Evolutionary conservation across 2,113 vertebrate genomes (phyloP), one percentile per base, ranked within the genome.

Genomic region (Sardina pilchardus): DNA sequence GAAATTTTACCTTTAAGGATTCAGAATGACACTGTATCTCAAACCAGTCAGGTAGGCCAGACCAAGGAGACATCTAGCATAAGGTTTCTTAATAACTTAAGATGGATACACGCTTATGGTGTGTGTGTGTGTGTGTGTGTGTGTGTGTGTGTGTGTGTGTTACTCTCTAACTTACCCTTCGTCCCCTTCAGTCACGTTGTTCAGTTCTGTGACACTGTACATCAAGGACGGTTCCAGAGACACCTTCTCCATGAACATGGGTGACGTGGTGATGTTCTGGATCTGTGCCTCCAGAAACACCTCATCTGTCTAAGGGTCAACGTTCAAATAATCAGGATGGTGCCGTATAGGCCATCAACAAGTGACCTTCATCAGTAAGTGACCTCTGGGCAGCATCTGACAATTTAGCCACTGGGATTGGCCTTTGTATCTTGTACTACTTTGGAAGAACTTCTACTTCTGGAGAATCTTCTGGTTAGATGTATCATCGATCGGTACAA

Each of bases 231-330:
- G 98, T 78, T 99, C 98, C 86, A 99, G 90, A 36, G 98, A 99
- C 85, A 99, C 98, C 91, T 99, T 99, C 95, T 99, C 98, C 98
- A 99, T 99, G 92, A 98, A 99, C 98, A 99, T 99, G 0, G 98
- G 97, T 19, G 98, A 99, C 9, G 97, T 98, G 83, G 98, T 99
- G 92, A 99, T 99, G 94, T 99, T 99, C 94, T 99, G 98, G 93
- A 99, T 99, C 92, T 99, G 98, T 82, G 98, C 98, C 95, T 99
- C 98, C 81, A 99, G 93, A 93, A 99, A 99, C 26, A 99, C 98
- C 93, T 99, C 98, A 86, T 99, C 98, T 83, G 98, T 99, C 98
- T 99, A 94, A 19, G 88, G 56, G 78, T 88, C 81, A 86, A 56
- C 24, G 81, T 26, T 36, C 71, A 78, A 17, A 78, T 78, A 1